Conservation (phyloP, 2,797 vertebrate species). For the Melanotaenia boesemani region DNA sequence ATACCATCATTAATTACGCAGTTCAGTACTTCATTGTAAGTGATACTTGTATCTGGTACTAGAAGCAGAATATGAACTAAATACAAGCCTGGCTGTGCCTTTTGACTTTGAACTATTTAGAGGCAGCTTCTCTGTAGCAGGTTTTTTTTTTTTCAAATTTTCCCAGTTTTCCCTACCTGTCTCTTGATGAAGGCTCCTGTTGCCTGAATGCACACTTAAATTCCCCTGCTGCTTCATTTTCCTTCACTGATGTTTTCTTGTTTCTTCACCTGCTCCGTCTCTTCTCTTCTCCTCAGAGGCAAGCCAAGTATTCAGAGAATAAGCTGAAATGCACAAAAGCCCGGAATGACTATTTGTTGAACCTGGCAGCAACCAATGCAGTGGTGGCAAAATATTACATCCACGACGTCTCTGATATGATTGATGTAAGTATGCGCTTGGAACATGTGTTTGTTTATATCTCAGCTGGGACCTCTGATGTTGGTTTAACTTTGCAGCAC, state of each 20-base stretch:
- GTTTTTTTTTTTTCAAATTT: conserved; percentile 15
- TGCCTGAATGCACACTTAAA: conserved; percentile 36
- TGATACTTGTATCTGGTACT: background rate
- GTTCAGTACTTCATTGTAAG: background rate
- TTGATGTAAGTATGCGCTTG: conserved; percentile 89
- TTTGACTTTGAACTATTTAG: conserved; percentile 25
- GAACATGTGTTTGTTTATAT: conserved; percentile 68
- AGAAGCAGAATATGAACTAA: conserved; percentile 31
- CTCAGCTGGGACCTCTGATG: conserved; percentile 64
- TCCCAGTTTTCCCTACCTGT: conserved; percentile 28
- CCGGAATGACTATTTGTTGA: conserved; percentile 97
- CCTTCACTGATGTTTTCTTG: conserved; percentile 40
- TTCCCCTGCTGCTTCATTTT: conserved; percentile 27
- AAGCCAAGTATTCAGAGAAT: conserved; percentile 99
- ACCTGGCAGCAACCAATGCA: conserved; percentile 94
- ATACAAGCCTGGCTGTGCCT: conserved; percentile 24
- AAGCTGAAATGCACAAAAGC: conserved; percentile 99
- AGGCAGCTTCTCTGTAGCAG: conserved; percentile 23
- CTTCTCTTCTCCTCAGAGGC: conserved; percentile 86
- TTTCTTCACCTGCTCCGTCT: conserved; percentile 46
- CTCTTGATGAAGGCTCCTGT: conserved; percentile 29
- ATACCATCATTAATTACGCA: background rate
- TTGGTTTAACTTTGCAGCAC: conserved; percentile 61
- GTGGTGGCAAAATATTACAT: conserved; percentile 99
- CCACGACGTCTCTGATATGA: conserved; percentile 97